Conservation (phyloP, 2,113 vertebrate genomes). For the Balaeniceps rex region DNA sequence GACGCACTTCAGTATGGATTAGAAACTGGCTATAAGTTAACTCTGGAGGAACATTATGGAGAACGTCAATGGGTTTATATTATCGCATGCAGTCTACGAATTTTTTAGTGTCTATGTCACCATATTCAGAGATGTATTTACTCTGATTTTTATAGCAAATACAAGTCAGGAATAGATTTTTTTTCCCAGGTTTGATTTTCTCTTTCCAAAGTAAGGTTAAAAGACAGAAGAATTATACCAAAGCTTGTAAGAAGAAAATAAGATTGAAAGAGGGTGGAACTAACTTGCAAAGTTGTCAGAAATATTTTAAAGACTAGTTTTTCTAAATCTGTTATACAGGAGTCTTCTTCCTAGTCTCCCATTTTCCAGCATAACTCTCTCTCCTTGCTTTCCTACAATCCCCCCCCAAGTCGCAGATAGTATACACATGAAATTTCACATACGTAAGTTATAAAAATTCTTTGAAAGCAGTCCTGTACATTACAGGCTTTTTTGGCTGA, state of each 20-base stretch:
- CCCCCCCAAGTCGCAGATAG: neutral
- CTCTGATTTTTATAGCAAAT: neutral
- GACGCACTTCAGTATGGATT: neutral
- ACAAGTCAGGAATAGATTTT: neutral
- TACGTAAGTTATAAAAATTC: slow-evolving; percentile 33
- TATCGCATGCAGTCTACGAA: neutral
- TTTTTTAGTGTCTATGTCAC: neutral
- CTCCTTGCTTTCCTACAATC: neutral
- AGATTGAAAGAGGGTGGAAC: neutral
- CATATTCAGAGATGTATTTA: neutral
- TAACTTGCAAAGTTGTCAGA: neutral
- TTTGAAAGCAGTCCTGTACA: slow-evolving; percentile 71
- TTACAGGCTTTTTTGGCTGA: slow-evolving; percentile 46
- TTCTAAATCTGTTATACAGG: neutral
- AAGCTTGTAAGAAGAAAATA: neutral
- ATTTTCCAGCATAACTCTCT: neutral
- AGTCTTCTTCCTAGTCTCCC: neutral
- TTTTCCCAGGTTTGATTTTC: neutral
- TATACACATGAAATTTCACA: neutral
- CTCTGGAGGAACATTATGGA: neutral
- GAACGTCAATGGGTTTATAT: neutral
- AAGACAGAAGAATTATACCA: neutral
- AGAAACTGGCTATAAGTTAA: neutral
- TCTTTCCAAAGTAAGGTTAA: neutral
- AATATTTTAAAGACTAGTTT: neutral